Evolutionary conservation across 2,888 invertebrate species (phyloP), one percentile per base, ranked within the genome.

Genomic region (Luffia ferchaultella): DNA sequence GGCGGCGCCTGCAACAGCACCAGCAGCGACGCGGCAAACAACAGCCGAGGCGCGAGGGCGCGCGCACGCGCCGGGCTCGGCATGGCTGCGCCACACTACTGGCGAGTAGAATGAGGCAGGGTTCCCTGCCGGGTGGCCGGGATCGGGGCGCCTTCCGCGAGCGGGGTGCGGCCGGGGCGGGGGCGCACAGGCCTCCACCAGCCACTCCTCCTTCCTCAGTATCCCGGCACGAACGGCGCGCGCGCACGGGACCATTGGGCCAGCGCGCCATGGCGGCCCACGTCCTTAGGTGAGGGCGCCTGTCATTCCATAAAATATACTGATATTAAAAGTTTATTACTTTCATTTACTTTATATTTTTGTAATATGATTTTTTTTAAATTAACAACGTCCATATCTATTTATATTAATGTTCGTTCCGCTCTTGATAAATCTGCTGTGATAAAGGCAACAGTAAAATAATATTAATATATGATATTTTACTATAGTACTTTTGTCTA

Each of bases 1-100:
- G 71, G 68, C 55, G 61, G 54, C 47, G 67, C 67, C 58, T 60
- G 63, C 68, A 64, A 65, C 58, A 64, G 60, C 57, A 75, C 67
- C 53, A 77, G 60, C 53, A 79, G 69, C 61, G 77, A 61, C 62
- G 65, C 63, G 63, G 69, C 67, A 64, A 70, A 67, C 68, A 68
- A 68, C 61, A 76, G 67, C 62, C 67, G 68, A 58, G 68, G 67
- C 73, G 71, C 72, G 58, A 67, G 57, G 59, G 68, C 68, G 67
- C 76, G 77, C 74, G 73, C 72, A 71, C 79, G 79, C 79, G 76
- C 78, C 79, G 75, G 80, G 72, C 80, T 79, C 73, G 82, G 75
- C 80, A 82, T 82, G 80, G 77, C 79, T 78, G 76, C 74, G 76
- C 75, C 73, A 70, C 77, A 72, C 75, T 77, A 79, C 77, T 78